These are phyloP conservation scores for Aurelia aurita complex sp. Pacific DNA, from an alignment of 30 jellyfish, hydroid and myxozoan species.

Conservation along the genomic window DNA sequence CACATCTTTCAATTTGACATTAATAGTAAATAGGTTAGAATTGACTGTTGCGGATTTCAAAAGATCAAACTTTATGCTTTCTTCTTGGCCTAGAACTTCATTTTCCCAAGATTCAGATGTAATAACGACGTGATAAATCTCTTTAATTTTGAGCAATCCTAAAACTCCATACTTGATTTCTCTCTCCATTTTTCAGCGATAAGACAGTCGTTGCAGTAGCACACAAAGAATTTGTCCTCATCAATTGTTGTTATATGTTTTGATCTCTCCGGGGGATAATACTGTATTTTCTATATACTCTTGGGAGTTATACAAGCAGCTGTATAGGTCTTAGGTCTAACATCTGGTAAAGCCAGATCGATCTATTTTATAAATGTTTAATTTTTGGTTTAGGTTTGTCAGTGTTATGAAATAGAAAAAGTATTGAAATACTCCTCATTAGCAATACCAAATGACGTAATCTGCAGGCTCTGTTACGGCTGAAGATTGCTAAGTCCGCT, in stretches of 20 bases:
- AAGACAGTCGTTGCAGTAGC: too few relatives aligned
- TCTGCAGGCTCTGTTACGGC: too few relatives aligned
- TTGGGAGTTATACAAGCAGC: conserved; percentile 2
- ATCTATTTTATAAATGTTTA: conserved; percentile 4
- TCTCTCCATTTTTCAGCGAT: too few relatives aligned
- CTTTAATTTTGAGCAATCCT: too few relatives aligned
- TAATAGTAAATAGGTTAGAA: not conserved
- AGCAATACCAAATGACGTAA: too few relatives aligned
- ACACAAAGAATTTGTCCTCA: not conserved
- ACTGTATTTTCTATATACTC: not conserved
- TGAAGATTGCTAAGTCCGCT: too few relatives aligned
- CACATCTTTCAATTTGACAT: not conserved
- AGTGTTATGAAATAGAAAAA: not conserved
- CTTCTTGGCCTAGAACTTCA: not conserved
- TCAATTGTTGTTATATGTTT: not conserved
- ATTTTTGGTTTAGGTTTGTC: conserved; percentile 1
- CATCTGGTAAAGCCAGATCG: conserved; percentile 4
- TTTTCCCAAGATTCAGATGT: too few relatives aligned
- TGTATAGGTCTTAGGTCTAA: not conserved
- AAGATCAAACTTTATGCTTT: not conserved
- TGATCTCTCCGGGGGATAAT: not conserved
- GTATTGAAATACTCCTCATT: too few relatives aligned
- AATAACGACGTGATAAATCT: too few relatives aligned
- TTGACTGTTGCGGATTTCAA: not conserved
- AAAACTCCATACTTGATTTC: too few relatives aligned